Base-by-base conservation (phyloP, 2,888 invertebrate species). In the Mythimna lalbum region DNA sequence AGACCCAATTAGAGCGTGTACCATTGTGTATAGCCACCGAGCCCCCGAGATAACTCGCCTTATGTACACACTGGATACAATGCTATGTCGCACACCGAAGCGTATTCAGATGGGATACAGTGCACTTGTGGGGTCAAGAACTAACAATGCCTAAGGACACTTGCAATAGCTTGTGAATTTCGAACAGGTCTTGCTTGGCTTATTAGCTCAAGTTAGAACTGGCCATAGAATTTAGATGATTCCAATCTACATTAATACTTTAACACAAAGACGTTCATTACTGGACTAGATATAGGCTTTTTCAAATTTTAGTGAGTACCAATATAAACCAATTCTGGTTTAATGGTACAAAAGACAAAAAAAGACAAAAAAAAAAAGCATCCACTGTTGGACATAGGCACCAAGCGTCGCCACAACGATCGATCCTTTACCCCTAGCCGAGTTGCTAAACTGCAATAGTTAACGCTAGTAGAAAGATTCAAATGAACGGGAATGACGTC, bases 1-100 rank as follows among this genome's bases (percentile, higher is more conserved):
- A 52, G 77, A 66, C 72, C 72, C 81, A 81, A 78, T 71, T 67
- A 71, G 53, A 52, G 53, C 57, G 50, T 63, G 53, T 57, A 47
- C 49, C 52, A 60, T 75, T 78, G 80, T 75, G 60, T 61, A n/a
- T 47, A 56, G 23, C 14, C 19, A 52, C 57, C 9, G 33, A 63
- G 47, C 9, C 47, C 2, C 47, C 12, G 33, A 63, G 71, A 59
- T 52, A 19, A 21, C 31, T 68, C n/a, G 27, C 43, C 61, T 27
- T 53, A 19, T 31, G 55, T 31, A 63, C 36, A 50, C 43, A 49
- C 27, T 60, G 19, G 3, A 52, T 47, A 68, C 55, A 61, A 63
- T 43, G 50, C n/a, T 62, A 27, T 21, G 19, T 49, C n/a, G 12
- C 31, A 65, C 43, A 27, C 31, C 43, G 14, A 19, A 57, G 27